Base-by-base conservation (phyloP, 1,140 invertebrate species). In the Aphelinus certus region DNA sequence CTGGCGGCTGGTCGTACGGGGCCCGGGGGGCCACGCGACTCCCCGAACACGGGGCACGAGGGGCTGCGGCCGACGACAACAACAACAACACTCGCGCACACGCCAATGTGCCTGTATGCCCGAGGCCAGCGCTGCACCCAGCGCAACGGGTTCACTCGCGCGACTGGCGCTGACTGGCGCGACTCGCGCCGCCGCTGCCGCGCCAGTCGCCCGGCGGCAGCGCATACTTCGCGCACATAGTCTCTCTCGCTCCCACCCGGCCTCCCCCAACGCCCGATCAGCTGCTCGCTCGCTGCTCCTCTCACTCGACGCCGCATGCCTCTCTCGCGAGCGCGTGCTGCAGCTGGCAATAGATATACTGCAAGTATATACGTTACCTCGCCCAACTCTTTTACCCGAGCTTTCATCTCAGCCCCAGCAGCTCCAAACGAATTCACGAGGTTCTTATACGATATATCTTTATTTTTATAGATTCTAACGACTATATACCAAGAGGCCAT, bases 141-240 rank as follows among this genome's bases (percentile, higher is more conserved):
- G 61, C 26, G 42, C 7, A 43, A 60, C 26, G 45, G 58, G 45
- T 26, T 43, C 58, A 60, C 26, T 43, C 26, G 58, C 42, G 58
- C 58, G 26, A 26, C 58, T 43, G 45, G 26, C 58, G 45, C 45
- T 43, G 43, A 26, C 26, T 26, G 26, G 26, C 42, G 42, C 58
- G 26, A 43, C 45, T 60, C 58, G 58, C 58, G 58, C 45, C 26
- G 26, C 26, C 26, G 26, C 42, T 45, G 58, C 58, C 45, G 46
- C 61, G 61, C 61, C 61, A 60, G 61, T 46, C 61, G 61, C 46
- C 61, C 45, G 61, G 48, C 48, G 26, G 26, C 48, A 47, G 45
- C 61, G 61, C 61, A 46, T 63, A 47, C 6, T 63, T 63, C 61
- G 26, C 26, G 26, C 26, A 26, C 26, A 26, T 26, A 26, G 26